A percentile compares a stretch with the other conserved stretches of the same genome.
Conservation (phyloP, 2,888 invertebrate genomes). For the Iphiclides podalirius region DNA sequence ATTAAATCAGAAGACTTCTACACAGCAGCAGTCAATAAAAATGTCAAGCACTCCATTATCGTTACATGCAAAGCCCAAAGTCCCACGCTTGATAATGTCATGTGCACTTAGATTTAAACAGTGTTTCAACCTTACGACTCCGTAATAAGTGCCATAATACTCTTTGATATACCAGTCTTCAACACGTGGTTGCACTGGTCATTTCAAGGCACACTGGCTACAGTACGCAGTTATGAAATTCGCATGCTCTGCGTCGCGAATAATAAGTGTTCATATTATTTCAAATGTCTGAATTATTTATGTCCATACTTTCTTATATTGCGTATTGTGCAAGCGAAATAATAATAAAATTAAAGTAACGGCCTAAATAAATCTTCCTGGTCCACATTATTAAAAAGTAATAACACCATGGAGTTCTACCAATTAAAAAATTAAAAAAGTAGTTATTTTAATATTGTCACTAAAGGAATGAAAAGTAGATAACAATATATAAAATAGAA, state of each 20-base stretch:
- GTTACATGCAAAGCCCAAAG: not conserved
- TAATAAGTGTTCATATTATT: constrained; percentile 5
- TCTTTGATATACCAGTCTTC: not conserved
- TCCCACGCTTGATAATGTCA: not conserved
- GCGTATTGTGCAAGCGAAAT: not conserved
- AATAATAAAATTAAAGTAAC: no score
- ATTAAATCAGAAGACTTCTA: constrained; percentile 15
- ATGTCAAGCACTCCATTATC: constrained; percentile 1
- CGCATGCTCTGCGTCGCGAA: constrained; percentile 5
- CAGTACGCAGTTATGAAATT: constrained; percentile 20
- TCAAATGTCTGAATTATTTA: constrained; percentile 10
- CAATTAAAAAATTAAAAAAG: no score
- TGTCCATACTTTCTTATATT: constrained; percentile 1
- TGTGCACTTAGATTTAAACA: not conserved
- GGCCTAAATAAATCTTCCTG: no score
- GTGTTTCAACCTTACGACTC: not conserved
- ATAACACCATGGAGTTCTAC: no score
- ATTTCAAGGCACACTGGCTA: constrained; percentile 14
- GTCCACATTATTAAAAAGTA: no score
- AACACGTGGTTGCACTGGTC: constrained; percentile 1
- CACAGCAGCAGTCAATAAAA: not conserved
- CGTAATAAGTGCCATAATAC: not conserved
- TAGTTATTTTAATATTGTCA: no score
- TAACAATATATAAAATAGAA: no score
- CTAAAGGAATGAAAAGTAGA: no score